Percentiles rank a stretch among this genome's conserved stretches.
phyloP scores from a whole-genome alignment of 1,140 invertebrate genomes.

The Glomeris maerens region DNA sequence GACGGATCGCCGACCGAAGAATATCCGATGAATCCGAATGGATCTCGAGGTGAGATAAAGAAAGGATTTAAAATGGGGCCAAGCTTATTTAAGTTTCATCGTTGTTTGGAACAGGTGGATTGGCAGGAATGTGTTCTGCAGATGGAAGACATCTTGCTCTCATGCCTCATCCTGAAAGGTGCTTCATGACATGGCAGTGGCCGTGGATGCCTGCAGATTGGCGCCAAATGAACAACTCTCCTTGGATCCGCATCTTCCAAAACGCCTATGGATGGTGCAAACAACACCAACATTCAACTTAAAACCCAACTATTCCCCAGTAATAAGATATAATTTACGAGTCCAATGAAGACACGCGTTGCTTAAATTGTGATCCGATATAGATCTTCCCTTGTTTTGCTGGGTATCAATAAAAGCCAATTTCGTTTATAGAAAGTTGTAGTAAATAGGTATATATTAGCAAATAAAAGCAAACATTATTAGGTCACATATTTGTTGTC shows the following conservation, averaged over 20 bases:
- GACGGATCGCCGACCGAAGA: slow-evolving; percentile 50
- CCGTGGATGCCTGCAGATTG: slow-evolving; percentile 47
- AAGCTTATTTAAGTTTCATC: background rate
- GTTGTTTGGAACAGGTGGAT: slow-evolving; percentile 39
- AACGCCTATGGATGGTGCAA: slow-evolving; percentile 73
- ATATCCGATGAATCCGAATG: slow-evolving; percentile 92
- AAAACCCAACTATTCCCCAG: too few species aligned
- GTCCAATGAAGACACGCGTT: too few species aligned
- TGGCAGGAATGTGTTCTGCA: slow-evolving; percentile 72
- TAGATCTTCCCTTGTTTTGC: too few species aligned
- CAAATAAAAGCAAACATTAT: too few species aligned
- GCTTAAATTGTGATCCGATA: too few species aligned
- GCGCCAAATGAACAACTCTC: slow-evolving; percentile 43
- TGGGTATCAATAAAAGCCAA: too few species aligned
- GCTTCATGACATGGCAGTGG: slow-evolving; percentile 70
- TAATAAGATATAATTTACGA: too few species aligned
- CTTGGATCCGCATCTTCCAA: slow-evolving; percentile 81
- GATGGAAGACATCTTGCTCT: slow-evolving; percentile 88
- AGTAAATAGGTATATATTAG: too few species aligned
- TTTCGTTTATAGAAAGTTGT: too few species aligned
- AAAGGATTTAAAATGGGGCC: background rate
- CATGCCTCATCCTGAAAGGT: slow-evolving; percentile 97
- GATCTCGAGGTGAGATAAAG: slow-evolving; percentile 46
- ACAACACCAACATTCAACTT: background rate
- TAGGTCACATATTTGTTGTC: too few species aligned